Base-by-base conservation (phyloP, 2,888 invertebrate genomes). In the Drosophila ustulata region DNA sequence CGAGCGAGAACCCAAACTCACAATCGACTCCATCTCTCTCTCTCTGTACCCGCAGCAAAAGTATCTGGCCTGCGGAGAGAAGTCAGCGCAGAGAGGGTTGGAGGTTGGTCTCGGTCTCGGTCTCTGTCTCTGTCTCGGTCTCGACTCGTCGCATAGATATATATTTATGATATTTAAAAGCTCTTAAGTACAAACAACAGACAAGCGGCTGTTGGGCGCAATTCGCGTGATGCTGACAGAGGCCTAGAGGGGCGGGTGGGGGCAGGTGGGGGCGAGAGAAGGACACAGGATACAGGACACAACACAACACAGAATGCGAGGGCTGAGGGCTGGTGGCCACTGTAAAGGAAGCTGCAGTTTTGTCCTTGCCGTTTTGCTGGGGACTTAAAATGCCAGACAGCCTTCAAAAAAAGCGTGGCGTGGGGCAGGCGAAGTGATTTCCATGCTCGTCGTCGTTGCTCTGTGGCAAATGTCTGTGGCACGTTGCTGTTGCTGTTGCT, bases 151-250 rank as follows among this genome's bases (percentile, higher is more conserved):
- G 66, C 77, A 77, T 79, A 88, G 75, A 83, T 84, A 88, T 89
- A 88, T 85, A 89, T 85, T 89, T 85, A 89, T 90, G 88, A 90
- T 89, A 88, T 89, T 89, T 85, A 88, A 88, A 90, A 87, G 90
- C 89, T 88, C 88, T 88, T 89, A 89, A 88, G 88, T 85, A 89
- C 89, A 83, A 83, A 83, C 83, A 83, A 89, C 88, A 89, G 83
- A 88, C 83, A 89, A 79, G 84, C 78, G 83, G 49, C 66, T 57
- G 68, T 58, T 18, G 18, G 18, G 18, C 18, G 18, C 18, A 18
- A 18, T 18, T 51, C 76, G 73, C 23, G 23, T 18, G 18, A 18
- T 18, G 18, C 18, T 2, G 18, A 18, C 18, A 18, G 18, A 18
- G 18, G 18, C 18, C 18, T 18, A 18, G 18, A 18, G 18, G 18